These are phyloP conservation scores for Poeciliopsis gracilis DNA, from an alignment of 2,797 vertebrate genomes.

Conservation along the genomic window DNA sequence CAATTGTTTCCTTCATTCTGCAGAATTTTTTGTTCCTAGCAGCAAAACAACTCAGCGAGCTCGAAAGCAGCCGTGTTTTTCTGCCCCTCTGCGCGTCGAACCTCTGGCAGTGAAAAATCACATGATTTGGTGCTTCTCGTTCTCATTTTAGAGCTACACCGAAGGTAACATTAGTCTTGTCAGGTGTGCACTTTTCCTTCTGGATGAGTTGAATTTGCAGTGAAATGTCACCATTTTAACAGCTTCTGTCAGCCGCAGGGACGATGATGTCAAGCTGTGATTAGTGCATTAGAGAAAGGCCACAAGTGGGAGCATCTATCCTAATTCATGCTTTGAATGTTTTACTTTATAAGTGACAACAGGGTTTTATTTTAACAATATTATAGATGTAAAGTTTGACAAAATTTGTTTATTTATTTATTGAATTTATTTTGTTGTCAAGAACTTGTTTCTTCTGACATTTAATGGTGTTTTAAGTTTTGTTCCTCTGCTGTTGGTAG, in stretches of 20 bases:
- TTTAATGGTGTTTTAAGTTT: no score
- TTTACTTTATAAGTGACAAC: no score
- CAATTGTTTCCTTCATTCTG: not conserved
- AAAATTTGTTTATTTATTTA: no score
- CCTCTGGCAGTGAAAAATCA: slow-evolving; percentile 1
- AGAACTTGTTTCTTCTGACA: no score
- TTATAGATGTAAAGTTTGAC: no score
- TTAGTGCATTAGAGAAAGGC: not conserved
- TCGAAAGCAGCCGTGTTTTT: not conserved
- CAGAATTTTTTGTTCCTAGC: not conserved
- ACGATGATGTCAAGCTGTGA: not conserved
- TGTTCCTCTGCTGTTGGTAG: no score
- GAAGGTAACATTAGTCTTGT: slow-evolving; percentile 5
- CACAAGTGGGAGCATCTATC: not conserved
- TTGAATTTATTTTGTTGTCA: no score
- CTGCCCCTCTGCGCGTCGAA: no score
- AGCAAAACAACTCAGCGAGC: not conserved
- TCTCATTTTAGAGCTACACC: not conserved
- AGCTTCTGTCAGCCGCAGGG: not conserved
- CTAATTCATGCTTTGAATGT: not conserved
- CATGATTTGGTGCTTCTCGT: not conserved
- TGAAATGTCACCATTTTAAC: slow-evolving; percentile 3
- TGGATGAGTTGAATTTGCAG: not conserved
- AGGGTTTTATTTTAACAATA: no score
- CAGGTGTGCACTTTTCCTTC: not conserved